These are phyloP conservation scores for Porphyrio hochstetteri DNA, from an alignment of 2,113 vertebrate species.

Conservation along the genomic window DNA sequence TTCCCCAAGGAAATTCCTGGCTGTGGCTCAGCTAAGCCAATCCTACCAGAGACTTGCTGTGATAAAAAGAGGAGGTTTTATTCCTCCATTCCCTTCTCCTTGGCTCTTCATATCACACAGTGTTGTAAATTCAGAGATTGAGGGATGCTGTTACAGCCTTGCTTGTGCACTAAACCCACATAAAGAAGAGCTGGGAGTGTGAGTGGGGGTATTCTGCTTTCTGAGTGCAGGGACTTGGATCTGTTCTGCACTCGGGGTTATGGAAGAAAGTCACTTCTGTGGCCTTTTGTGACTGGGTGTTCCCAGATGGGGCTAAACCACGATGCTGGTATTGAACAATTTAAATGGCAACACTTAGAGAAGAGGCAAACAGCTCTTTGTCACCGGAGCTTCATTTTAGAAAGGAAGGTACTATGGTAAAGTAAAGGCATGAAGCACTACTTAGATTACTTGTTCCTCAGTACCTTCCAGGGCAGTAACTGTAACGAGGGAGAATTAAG, in stretches of 20 bases:
- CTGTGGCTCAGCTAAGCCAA: neutral
- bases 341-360: neutral
- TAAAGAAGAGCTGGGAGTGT: accelerated
- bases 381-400: neutral
- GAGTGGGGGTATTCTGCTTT: neutral
- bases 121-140: neutral
- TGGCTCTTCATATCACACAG: neutral
- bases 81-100: neutral
- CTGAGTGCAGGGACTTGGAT: accelerated
- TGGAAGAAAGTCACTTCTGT: neutral
- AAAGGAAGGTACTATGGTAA: neutral
- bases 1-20: neutral
- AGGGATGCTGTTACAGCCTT: neutral
- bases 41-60: neutral
- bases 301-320: too few species aligned
- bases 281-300: neutral
- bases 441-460: neutral
- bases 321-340: neutral
- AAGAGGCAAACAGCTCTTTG: neutral
- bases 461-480: neutral
- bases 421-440: neutral
- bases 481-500: neutral
- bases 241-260: neutral
- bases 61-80: neutral
- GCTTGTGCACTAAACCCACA: neutral